phyloP scores from a whole-genome alignment of 2,888 invertebrate genomes.

The Tetanocera ferruginea region DNA sequence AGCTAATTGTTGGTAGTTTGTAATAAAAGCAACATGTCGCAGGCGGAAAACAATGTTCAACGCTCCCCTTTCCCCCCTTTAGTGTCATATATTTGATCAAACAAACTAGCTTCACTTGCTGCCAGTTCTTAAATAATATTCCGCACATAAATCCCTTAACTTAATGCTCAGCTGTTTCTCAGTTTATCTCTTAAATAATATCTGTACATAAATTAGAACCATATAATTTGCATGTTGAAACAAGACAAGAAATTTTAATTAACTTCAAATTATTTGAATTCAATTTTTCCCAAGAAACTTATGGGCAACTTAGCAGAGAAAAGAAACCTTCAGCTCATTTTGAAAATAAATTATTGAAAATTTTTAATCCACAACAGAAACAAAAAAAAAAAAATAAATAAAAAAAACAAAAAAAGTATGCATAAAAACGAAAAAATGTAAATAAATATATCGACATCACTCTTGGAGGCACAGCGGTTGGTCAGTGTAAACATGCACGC shows the following conservation, averaged over 20 bases:
- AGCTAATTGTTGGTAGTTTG: too few relatives aligned
- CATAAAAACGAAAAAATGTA: conserved; percentile 51
- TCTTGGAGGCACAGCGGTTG: conserved; percentile 42
- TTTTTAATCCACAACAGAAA: background rate
- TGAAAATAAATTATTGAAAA: conserved; percentile 25
- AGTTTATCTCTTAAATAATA: background rate
- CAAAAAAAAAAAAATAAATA: background rate
- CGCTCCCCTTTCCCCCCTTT: too few relatives aligned
- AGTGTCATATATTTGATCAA: too few relatives aligned
- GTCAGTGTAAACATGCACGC: conserved; percentile 45
- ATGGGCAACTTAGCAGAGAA: background rate
- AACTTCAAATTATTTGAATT: background rate
- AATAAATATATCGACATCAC: conserved; percentile 42
- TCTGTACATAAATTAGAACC: conserved; percentile 50
- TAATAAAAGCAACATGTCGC: too few relatives aligned
- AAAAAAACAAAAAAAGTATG: conserved; percentile 38
- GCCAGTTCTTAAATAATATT: too few relatives aligned
- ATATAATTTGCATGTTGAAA: background rate
- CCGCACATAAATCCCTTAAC: too few relatives aligned
- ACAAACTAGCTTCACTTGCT: too few relatives aligned
- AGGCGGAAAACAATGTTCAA: too few relatives aligned
- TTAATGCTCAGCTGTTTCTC: too few relatives aligned
- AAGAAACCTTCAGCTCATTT: background rate
- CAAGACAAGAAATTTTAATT: background rate
- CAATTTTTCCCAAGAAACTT: background rate